A percentile compares a stretch with the other conserved stretches of the same genome.
Evolutionary conservation across 2,888 invertebrate genomes (phyloP).

Genomic region (Keiferia lycopersicella): DNA sequence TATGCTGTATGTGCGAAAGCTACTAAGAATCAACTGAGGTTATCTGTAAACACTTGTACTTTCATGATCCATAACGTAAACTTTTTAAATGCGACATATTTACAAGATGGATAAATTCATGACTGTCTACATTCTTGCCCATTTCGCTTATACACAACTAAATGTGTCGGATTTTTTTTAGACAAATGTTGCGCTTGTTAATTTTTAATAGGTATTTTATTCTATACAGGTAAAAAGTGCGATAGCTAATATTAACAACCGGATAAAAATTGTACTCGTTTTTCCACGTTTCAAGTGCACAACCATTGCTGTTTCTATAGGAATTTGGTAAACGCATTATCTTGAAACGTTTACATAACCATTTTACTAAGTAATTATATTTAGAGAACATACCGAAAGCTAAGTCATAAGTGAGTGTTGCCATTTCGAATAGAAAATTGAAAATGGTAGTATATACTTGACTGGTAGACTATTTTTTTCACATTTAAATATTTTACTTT

Average conservation of each 20-base stretch:
- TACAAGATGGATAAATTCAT: too few species aligned
- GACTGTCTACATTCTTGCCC: too few species aligned
- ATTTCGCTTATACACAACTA: too few species aligned
- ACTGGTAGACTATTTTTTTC: neutral
- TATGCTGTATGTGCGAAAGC: too few species aligned
- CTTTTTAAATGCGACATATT: too few species aligned
- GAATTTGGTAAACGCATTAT: neutral
- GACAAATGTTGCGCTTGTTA: neutral
- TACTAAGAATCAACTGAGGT: too few species aligned
- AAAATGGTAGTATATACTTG: neutral
- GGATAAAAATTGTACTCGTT: constrained; percentile 16
- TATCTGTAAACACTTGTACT: too few species aligned
- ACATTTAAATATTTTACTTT: constrained; percentile 4
- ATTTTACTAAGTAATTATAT: too few species aligned
- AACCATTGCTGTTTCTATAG: constrained; percentile 11
- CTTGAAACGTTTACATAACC: too few species aligned
- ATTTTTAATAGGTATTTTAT: neutral
- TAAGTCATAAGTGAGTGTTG: neutral
- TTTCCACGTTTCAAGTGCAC: neutral
- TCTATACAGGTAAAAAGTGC: constrained; percentile 1
- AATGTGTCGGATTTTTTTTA: neutral
- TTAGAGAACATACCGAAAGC: neutral
- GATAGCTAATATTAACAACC: constrained; percentile 15
- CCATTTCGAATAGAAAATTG: neutral
- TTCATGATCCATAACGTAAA: too few species aligned